Base-by-base conservation (phyloP, 2,797 vertebrate genomes). In the Tauraco hartlaubi region DNA sequence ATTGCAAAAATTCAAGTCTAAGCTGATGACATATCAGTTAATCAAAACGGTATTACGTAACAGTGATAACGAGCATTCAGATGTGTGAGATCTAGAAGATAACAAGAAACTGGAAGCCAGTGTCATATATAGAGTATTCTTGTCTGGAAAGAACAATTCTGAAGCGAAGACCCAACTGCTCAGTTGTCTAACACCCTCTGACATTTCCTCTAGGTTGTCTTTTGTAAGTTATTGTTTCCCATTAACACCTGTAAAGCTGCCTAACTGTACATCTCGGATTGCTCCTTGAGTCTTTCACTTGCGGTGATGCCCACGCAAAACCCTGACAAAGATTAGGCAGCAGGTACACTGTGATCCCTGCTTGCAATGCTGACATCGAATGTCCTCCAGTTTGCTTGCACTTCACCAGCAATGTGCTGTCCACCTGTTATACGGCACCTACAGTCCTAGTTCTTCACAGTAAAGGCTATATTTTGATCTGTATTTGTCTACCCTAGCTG, bases 31-130 rank as follows among this genome's bases (percentile, higher is more conserved):
- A 0, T 75, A 90, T 12, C 51, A 92, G 20, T 88, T 85, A 88
- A 93, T 78, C 51, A 83, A 68, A 86, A 82, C 41, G 63, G 3
- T 54, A 83, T 82, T 93, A 83, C 46, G 9, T 54, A 90, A 94
- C 25, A 74, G n/a, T 29, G 71, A 69, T 62, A 92, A 94, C 48
- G 26, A 85, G 63, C 16, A 59, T 44, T 79, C 61, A 85, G 63
- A 82, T 6, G 52, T 6, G 8, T 15, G 54, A 82, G 33, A 73
- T 87, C 54, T 68, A 77, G 76, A 66, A 83, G 33, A 83, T 12
- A 85, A 72, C 9, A 92, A 69, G 56, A 80, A 89, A 71, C 54
- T 12, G 80, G 20, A 35, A 82, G 22, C 23, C 28, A 92, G 66
- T 49, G 31, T 13, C 3, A 1, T 59, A 1, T 59, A 59, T 2